A percentile compares a stretch with the other conserved stretches of the same genome.
Evolutionary conservation across 2,888 invertebrate species (phyloP).

Genomic region (Andrena fulva): DNA sequence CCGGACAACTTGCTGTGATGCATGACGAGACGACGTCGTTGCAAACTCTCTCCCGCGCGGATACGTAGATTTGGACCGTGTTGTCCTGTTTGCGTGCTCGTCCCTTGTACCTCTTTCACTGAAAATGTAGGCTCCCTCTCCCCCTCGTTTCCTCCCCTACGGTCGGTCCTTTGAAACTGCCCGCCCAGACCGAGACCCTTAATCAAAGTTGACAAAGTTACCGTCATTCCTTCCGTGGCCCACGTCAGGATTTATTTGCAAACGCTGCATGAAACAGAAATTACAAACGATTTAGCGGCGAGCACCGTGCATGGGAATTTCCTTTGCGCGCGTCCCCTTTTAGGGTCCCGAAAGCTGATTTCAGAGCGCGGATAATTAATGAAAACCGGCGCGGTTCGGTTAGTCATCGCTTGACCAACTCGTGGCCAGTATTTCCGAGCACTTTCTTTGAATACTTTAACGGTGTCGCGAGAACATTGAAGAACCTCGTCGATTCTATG

Average conservation of each 20-base stretch:
- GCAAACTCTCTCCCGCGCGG: conserved; percentile 15
- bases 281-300: conserved; percentile 37
- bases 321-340: background rate
- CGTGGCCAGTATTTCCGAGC: background rate
- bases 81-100: conserved; percentile 33
- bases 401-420: background rate
- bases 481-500: too few species aligned
- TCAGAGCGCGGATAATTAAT: conserved; percentile 22
- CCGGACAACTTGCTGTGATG: conserved; percentile 30
- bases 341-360: conserved; percentile 6
- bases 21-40: conserved; percentile 22
- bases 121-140: conserved; percentile 25
- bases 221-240: conserved; percentile 34
- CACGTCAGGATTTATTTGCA: conserved; percentile 45
- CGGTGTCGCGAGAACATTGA: background rate
- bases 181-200: conserved; percentile 31
- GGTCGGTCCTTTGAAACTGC: conserved; percentile 44
- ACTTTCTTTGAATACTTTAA: background rate
- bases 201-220: conserved; percentile 58
- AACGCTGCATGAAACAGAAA: conserved; percentile 44
- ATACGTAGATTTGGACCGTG: conserved; percentile 45
- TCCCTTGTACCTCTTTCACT: conserved; percentile 36
- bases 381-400: background rate
- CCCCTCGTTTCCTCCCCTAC: background rate
- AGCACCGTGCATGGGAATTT: conserved; percentile 16